Conservation (phyloP, 2,113 vertebrate genomes). For the Corythornis madagascariensis region DNA sequence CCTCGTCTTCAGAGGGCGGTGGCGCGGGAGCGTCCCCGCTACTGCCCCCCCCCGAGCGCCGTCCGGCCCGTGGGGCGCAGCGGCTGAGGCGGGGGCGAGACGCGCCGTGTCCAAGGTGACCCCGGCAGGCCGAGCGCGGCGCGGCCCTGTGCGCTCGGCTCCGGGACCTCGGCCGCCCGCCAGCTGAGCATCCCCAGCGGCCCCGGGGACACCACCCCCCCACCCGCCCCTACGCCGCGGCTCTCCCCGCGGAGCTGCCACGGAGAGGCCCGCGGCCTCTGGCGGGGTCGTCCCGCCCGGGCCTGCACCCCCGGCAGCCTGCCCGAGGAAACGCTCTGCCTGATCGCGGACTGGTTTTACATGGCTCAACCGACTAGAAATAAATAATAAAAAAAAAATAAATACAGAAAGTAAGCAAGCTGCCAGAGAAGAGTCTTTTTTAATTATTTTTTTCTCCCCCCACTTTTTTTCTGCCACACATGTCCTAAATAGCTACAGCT, state of each 20-base stretch:
- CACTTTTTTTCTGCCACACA: slow-evolving; percentile 22
- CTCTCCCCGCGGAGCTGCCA: background rate
- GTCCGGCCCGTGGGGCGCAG: background rate
- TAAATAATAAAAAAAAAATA: background rate
- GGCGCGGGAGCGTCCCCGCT: background rate
- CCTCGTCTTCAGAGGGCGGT: background rate
- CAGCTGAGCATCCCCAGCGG: background rate
- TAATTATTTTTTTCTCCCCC: background rate
- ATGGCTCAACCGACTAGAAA: background rate
- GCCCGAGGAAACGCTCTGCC: background rate
- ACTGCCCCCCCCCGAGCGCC: background rate
- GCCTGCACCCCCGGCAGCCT: background rate
- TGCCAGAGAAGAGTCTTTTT: background rate
- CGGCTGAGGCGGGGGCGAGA: background rate
- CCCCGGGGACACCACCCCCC: background rate
- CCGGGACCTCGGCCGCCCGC: background rate
- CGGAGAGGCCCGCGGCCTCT: background rate
- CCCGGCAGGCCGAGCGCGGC: background rate
- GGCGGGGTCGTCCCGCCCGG: background rate
- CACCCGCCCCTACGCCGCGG: no score
- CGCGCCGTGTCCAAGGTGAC: background rate
- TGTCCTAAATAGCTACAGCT: slow-evolving; percentile 54
- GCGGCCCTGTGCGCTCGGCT: background rate
- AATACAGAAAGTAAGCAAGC: background rate
- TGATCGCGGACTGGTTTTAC: background rate